These are phyloP conservation scores for Neodiprion virginianus DNA, from an alignment of 1,140 invertebrate genomes.

Conservation along the genomic window DNA sequence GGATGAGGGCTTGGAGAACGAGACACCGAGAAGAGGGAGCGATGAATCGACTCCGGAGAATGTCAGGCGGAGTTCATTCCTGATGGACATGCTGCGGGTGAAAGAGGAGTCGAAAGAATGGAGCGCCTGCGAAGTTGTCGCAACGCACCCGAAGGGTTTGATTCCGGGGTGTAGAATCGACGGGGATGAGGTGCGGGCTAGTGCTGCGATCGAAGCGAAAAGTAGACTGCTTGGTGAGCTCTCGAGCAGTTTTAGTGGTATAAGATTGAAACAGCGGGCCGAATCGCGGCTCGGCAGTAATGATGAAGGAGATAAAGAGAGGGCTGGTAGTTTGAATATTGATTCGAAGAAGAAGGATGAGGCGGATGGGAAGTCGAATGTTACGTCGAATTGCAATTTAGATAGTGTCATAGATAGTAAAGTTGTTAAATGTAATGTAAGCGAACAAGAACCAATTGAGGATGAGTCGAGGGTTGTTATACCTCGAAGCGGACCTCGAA, in stretches of 20 bases:
- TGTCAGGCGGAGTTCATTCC: slow-evolving; percentile 40
- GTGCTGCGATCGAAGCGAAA: slow-evolving; percentile 38
- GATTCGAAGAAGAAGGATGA: neutral
- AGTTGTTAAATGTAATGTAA: slow-evolving; percentile 12
- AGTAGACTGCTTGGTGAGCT: slow-evolving; percentile 52
- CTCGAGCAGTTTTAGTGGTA: slow-evolving; percentile 48
- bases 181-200: slow-evolving; percentile 9
- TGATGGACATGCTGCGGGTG: slow-evolving; percentile 47
- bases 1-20: slow-evolving; percentile 13
- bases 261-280: slow-evolving; percentile 44
- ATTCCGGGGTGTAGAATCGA: slow-evolving; percentile 5
- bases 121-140: slow-evolving; percentile 34
- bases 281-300: neutral
- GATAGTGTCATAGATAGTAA: neutral
- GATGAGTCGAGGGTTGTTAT: neutral
- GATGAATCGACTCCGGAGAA: slow-evolving; percentile 19
- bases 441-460: slow-evolving; percentile 3
- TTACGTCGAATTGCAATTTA: neutral
- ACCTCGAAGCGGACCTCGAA: neutral
- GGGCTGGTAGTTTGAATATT: neutral
- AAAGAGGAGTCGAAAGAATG: slow-evolving; percentile 14
- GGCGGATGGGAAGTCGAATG: neutral
- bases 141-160: slow-evolving; percentile 29
- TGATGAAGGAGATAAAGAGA: neutral
- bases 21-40: slow-evolving; percentile 16